phyloP scores from a whole-genome alignment of 2,797 vertebrate species.

The Menidia menidia region DNA sequence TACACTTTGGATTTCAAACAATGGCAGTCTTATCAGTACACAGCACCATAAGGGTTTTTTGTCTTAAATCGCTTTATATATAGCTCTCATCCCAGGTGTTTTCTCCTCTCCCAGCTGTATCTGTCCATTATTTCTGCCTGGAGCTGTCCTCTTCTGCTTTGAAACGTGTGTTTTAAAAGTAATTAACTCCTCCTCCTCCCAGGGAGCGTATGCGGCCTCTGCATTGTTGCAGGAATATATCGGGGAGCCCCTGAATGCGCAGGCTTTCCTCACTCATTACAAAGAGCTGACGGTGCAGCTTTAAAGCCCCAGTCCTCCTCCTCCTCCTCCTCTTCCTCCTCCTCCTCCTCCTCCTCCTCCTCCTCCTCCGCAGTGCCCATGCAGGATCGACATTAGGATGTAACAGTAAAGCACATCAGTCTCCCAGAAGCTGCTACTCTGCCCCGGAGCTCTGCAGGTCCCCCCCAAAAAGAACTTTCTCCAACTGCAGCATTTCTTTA shows the following conservation, averaged over 20 bases:
- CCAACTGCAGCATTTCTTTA: slow-evolving; percentile 56
- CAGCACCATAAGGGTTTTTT: not conserved
- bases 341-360: no score
- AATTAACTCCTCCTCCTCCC: slow-evolving; percentile 47
- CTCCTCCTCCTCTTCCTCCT: not conserved
- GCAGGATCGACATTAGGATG: slow-evolving; percentile 72
- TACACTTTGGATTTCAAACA: slow-evolving; percentile 24
- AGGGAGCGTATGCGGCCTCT: slow-evolving; percentile 44
- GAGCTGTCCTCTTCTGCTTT: slow-evolving; percentile 29
- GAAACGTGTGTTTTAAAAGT: slow-evolving; percentile 51
- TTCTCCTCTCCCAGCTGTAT: slow-evolving; percentile 23
- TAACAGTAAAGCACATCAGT: slow-evolving; percentile 59
- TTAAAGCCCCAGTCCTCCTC: slow-evolving; percentile 66
- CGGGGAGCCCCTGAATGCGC: slow-evolving; percentile 63
- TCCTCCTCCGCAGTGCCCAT: slow-evolving; percentile 70
- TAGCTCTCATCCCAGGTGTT: slow-evolving; percentile 9
- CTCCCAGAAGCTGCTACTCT: slow-evolving; percentile 56
- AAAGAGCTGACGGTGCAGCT: slow-evolving; percentile 77
- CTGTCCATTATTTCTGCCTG: slow-evolving; percentile 12
- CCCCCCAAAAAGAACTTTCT: slow-evolving; percentile 33
- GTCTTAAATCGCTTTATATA: not conserved
- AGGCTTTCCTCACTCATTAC: slow-evolving; percentile 74
- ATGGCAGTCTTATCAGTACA: not conserved
- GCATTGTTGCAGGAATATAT: slow-evolving; percentile 66
- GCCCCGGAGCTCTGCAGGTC: slow-evolving; percentile 29